Evolutionary conservation across 2,888 invertebrate genomes (phyloP).

Genomic region (Urechis unicinctus): DNA sequence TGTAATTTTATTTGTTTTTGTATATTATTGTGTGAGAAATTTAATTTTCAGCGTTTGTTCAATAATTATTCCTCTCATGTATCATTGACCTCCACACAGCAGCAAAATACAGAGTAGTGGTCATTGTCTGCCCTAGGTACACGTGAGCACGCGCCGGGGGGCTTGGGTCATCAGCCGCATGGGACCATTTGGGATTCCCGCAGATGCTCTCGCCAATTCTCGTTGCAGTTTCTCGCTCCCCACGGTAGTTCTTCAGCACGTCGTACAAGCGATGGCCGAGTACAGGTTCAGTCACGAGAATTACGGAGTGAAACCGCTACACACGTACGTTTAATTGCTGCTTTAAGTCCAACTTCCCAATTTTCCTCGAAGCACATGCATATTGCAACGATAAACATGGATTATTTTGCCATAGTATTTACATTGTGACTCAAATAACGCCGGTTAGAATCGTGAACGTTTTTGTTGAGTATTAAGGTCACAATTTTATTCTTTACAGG

Average conservation of each 20-base stretch:
- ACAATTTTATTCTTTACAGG: slow-evolving; percentile 17
- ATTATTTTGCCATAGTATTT: no score
- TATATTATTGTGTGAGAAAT: no score
- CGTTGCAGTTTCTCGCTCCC: slow-evolving; percentile 36
- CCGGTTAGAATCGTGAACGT: no score
- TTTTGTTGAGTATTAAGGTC: neutral
- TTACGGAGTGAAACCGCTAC: slow-evolving; percentile 32
- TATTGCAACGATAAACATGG: no score
- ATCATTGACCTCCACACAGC: neutral
- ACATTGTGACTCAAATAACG: no score
- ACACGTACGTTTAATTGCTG: neutral
- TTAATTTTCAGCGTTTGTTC: no score
- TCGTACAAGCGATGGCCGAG: slow-evolving; percentile 41
- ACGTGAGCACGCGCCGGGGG: slow-evolving; percentile 52
- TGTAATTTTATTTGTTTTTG: slow-evolving; percentile 2
- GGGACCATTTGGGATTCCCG: slow-evolving; percentile 48
- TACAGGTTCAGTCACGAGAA: slow-evolving; percentile 35
- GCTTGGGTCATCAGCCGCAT: slow-evolving; percentile 53
- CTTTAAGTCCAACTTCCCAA: neutral
- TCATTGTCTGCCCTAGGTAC: slow-evolving; percentile 44
- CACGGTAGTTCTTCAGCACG: slow-evolving; percentile 28
- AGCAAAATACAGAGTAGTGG: no score
- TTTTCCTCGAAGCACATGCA: no score
- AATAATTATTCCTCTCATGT: neutral
- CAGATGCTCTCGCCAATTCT: slow-evolving; percentile 44